Evolutionary conservation across 1,140 invertebrate species (phyloP).

Genomic region (Lamellibrachia luymesi): DNA sequence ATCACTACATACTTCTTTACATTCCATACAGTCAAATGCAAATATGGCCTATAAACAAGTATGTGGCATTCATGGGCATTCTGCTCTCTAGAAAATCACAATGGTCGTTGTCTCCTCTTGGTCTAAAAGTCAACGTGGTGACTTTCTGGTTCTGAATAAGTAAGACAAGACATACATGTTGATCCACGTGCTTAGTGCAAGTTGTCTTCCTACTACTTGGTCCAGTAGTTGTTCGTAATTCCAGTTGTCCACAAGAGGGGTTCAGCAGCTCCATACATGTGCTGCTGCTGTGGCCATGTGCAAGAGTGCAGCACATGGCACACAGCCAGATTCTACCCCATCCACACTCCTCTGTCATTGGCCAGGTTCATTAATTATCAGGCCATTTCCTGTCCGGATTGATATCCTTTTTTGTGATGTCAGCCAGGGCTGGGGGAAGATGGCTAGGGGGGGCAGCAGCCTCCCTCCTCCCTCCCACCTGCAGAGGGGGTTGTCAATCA

Average conservation of each 20-base stretch:
- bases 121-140: not conserved
- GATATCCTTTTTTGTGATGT: constrained; percentile 5
- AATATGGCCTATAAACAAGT: constrained; percentile 94
- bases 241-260: not conserved
- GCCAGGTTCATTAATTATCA: not conserved
- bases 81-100: not conserved
- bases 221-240: not conserved
- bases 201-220: not conserved
- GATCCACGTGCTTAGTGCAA: not conserved
- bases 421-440: not conserved
- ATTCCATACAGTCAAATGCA: constrained; percentile 80
- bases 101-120: not conserved
- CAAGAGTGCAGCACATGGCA: not conserved
- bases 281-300: not conserved
- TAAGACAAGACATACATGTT: not conserved
- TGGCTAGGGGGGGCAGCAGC: not conserved
- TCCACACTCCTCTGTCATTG: not conserved
- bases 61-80: constrained; percentile 63
- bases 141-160: not conserved
- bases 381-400: not conserved
- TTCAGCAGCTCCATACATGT: not conserved
- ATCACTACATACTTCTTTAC: constrained; percentile 94
- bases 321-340: not conserved
- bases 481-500: not conserved
- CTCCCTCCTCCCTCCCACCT: not conserved